A percentile compares a stretch with the other conserved stretches of the same genome.
phyloP scores from a whole-genome alignment of 2,797 vertebrate genomes.

The Ctenochaetus hawaiiensis region DNA sequence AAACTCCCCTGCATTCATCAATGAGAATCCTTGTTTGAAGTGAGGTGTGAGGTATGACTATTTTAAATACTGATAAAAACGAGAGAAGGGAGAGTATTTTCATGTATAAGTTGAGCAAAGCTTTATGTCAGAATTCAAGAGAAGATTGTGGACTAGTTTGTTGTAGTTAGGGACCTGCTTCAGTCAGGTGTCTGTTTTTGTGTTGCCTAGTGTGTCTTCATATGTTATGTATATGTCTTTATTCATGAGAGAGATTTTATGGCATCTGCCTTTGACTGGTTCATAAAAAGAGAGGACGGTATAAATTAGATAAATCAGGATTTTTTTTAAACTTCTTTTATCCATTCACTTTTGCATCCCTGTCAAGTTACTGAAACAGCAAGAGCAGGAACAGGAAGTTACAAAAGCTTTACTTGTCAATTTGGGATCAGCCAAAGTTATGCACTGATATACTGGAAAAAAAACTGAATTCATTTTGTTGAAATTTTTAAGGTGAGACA shows the following conservation, averaged over 20 bases:
- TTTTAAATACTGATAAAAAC: constrained; percentile 54
- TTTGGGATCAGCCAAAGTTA: too few species aligned
- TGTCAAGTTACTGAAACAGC: too few species aligned
- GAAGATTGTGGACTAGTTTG: not conserved
- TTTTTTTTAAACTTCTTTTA: too few species aligned
- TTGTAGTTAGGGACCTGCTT: not conserved
- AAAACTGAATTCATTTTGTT: too few species aligned
- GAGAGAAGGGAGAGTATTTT: not conserved
- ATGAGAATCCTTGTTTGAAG: constrained; percentile 82
- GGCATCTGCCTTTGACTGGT: too few species aligned
- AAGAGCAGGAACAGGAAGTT: too few species aligned
- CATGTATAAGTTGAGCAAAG: constrained; percentile 80
- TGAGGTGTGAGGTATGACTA: constrained; percentile 62
- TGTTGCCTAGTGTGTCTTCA: not conserved
- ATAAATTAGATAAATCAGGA: too few species aligned
- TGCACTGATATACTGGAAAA: too few species aligned
- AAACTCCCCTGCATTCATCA: constrained; percentile 73
- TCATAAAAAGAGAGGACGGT: not conserved
- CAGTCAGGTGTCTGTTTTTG: not conserved
- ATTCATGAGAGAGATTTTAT: not conserved
- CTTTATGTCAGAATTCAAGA: constrained; percentile 78
- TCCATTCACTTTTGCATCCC: too few species aligned
- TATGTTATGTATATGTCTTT: not conserved
- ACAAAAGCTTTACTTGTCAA: too few species aligned
- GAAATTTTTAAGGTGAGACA: too few species aligned